Conservation (phyloP, 2,113 vertebrate species). For the Psittacula cyanocephala region DNA sequence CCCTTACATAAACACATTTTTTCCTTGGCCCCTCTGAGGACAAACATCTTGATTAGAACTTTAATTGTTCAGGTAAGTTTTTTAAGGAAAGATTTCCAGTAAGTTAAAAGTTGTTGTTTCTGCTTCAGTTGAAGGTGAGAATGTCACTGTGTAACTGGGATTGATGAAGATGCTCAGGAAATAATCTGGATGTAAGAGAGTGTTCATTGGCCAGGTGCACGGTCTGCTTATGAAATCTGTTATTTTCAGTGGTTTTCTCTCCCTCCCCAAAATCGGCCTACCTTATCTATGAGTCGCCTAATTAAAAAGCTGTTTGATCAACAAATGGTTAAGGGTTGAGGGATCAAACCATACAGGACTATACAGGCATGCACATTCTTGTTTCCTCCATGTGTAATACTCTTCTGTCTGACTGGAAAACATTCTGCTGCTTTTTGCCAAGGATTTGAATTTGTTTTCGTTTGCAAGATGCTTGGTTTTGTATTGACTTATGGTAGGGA, state of each 20-base stretch:
- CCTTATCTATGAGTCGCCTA: background rate
- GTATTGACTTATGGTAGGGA: background rate
- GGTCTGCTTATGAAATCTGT: background rate
- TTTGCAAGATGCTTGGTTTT: background rate
- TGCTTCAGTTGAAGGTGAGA: background rate
- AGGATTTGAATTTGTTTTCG: background rate
- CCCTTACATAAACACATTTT: background rate
- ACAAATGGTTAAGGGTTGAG: background rate
- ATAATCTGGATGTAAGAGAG: background rate
- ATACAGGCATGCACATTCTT: rapidly evolving
- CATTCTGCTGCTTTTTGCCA: background rate
- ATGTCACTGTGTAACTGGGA: background rate
- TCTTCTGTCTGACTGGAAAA: background rate
- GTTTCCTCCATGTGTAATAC: background rate
- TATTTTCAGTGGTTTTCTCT: background rate
- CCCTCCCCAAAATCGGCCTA: background rate
- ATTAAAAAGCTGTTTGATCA: background rate
- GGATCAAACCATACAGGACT: background rate
- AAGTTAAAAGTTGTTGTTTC: background rate
- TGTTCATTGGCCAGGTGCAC: background rate
- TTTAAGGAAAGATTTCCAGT: background rate
- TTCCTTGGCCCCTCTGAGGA: background rate
- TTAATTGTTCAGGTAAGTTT: background rate
- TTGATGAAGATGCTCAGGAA: background rate
- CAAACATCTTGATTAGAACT: background rate